Base-by-base conservation (phyloP, 1,140 invertebrate genomes). In the Riptortus pedestris region DNA sequence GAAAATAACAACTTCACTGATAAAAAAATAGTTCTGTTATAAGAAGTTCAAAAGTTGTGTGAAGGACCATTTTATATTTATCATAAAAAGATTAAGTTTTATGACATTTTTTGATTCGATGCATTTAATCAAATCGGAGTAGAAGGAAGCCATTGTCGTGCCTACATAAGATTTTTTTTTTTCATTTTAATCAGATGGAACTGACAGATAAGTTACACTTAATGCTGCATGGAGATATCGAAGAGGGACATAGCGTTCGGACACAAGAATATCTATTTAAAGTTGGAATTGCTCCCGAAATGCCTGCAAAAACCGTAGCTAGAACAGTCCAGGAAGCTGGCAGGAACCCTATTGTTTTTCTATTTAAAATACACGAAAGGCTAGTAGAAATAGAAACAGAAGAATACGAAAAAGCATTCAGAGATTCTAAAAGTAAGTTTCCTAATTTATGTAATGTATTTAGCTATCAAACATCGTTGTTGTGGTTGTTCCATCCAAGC, bases 401-500 rank as follows among this genome's bases (percentile, higher is more conserved):
- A 1, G 43, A 65, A 16, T 65, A 60, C 22, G 64, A 60, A 48
- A 45, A 51, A 11, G 24, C 58, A 27, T 60, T 29, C 47, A 12
- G 38, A n/a, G 29, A 29, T 16, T 43, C 43, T 2, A 47, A 62
- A 45, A 62, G 47, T 62, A 31, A 48, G 28, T 27, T 59, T 59
- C 5, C 20, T 22, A 16, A 24, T 57, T 18, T n/a, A n/a, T n/a
- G n/a, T n/a, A n/a, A n/a, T n/a, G n/a, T n/a, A n/a, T n/a, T n/a
- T n/a, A n/a, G n/a, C n/a, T n/a, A n/a, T n/a, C n/a, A n/a, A n/a
- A n/a, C n/a, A n/a, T n/a, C n/a, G n/a, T n/a, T n/a, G n/a, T n/a
- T n/a, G n/a, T n/a, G n/a, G n/a, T n/a, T n/a, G n/a, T n/a, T n/a
- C n/a, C n/a, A n/a, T n/a, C n/a, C n/a, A n/a, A n/a, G n/a, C n/a